Conservation (phyloP, 2,113 vertebrate species). For the Pipra filicauda region DNA sequence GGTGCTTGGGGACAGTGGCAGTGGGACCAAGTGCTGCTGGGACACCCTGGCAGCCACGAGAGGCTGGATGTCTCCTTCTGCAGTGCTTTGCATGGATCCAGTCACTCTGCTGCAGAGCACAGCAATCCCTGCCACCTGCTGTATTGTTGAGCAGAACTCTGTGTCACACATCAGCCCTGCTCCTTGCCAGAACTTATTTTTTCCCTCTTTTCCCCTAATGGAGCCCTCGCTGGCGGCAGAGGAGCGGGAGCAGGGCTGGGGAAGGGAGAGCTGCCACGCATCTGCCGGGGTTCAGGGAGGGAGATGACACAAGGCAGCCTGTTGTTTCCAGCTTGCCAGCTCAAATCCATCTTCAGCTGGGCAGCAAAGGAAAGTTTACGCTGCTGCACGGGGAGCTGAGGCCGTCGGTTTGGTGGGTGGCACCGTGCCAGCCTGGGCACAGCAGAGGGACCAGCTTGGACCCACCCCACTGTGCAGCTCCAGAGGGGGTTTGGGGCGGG, state of each 20-base stretch:
- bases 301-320: neutral
- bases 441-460: neutral
- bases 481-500: neutral
- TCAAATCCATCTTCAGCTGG: neutral
- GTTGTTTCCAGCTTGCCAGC: neutral
- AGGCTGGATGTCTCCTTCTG: neutral
- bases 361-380: neutral
- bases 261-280: neutral
- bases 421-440: neutral
- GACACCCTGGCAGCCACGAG: fast-evolving
- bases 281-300: neutral
- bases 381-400: neutral
- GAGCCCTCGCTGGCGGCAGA: neutral
- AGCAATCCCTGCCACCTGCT: neutral
- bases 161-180: neutral
- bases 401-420: neutral
- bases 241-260: neutral
- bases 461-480: neutral
- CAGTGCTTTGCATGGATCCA: neutral
- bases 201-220: neutral
- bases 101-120: neutral
- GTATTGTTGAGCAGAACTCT: neutral
- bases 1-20: neutral
- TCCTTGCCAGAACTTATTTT: neutral
- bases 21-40: neutral